A percentile compares a stretch with the other conserved stretches of the same genome.
These are phyloP conservation scores for Theonella swinhoei DNA, from an alignment of 37 sponge, comb jelly and placozoan genomes.

Conservation along the genomic window DNA sequence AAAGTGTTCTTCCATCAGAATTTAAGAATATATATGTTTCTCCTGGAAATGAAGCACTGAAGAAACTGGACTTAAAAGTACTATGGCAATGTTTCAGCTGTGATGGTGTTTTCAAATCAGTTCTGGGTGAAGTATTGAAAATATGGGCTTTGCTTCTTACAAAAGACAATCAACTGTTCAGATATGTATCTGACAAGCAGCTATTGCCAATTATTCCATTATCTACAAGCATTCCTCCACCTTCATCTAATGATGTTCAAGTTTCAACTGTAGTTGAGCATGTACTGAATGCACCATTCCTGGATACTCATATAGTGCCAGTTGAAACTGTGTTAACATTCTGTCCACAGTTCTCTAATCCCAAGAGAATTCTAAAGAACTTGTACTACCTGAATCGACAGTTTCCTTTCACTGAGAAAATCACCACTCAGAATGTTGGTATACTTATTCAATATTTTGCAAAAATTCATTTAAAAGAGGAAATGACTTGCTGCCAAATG, in stretches of 20 bases:
- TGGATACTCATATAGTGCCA: constrained; percentile 15
- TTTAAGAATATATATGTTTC: background rate
- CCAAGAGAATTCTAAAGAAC: constrained; percentile 6
- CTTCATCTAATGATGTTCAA: too few relatives aligned
- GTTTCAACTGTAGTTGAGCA: background rate
- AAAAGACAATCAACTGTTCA: constrained; percentile 14
- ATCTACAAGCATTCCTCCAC: too few relatives aligned
- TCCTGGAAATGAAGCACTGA: background rate
- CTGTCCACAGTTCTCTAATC: constrained; percentile 36
- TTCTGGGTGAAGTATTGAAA: constrained; percentile 3
- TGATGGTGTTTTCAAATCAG: constrained; percentile 15
- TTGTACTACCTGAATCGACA: background rate
- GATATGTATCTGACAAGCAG: background rate
- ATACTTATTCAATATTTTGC: constrained; percentile 33
- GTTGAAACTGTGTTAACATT: background rate
- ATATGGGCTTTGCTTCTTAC: constrained; percentile 45
- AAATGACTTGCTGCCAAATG: background rate
- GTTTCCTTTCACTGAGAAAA: background rate
- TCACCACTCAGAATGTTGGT: background rate
- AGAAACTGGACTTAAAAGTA: background rate
- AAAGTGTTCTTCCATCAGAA: background rate
- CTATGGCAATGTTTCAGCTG: constrained; percentile 26
- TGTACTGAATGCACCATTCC: constrained; percentile 7
- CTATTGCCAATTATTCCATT: background rate
- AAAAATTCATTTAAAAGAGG: constrained; percentile 5